Evolutionary conservation across 2,113 vertebrate genomes (phyloP).

Genomic region (Tragulus kanchil): DNA sequence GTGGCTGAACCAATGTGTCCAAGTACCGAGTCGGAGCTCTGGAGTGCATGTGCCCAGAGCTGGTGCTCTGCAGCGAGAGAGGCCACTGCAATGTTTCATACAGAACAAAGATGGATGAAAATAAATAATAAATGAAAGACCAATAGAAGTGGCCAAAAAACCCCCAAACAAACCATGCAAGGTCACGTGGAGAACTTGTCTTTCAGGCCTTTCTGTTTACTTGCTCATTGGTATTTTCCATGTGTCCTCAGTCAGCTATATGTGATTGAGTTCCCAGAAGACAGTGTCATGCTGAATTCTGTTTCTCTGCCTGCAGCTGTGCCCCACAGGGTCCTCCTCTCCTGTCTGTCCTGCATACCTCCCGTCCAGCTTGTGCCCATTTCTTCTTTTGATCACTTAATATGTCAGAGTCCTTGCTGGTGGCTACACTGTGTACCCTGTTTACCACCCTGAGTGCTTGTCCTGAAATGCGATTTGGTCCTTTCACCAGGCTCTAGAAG

Average conservation of each 20-base stretch:
- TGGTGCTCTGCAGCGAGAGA: too few species aligned
- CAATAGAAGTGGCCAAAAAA: too few species aligned
- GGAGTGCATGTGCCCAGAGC: too few species aligned
- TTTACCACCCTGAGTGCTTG: not conserved
- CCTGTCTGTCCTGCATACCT: not conserved
- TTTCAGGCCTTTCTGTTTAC: not conserved
- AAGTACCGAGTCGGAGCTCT: too few species aligned
- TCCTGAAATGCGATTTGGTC: not conserved
- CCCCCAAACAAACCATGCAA: not conserved
- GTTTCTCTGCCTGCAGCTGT: conserved; percentile 38
- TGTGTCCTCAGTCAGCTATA: conserved; percentile 41
- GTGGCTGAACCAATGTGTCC: too few species aligned
- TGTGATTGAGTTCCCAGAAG: conserved; percentile 57
- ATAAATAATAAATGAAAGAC: too few species aligned
- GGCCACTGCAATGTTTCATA: too few species aligned
- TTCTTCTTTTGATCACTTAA: not conserved
- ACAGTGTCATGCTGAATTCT: conserved; percentile 22
- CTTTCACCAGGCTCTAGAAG: not conserved
- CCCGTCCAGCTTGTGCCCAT: not conserved
- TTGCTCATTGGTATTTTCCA: conserved; percentile 57
- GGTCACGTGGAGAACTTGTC: not conserved
- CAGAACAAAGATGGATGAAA: too few species aligned
- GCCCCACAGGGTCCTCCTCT: not conserved
- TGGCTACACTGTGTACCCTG: not conserved
- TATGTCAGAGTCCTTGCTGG: not conserved